Base-by-base conservation (phyloP, 2,888 invertebrate species). In the Parasteatoda lunata region DNA sequence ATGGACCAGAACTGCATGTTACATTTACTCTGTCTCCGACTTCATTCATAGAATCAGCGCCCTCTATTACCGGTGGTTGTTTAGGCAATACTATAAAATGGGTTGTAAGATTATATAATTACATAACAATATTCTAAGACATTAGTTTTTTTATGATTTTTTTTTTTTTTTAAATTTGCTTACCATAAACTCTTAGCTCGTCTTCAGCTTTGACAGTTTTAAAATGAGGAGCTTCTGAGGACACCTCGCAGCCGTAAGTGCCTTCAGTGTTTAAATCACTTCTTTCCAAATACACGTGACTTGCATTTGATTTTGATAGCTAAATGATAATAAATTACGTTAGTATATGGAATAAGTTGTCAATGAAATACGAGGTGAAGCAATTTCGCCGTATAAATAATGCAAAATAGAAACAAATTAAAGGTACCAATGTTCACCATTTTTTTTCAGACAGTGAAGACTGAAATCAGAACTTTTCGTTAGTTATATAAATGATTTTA, bases 241-340 rank as follows among this genome's bases (percentile, higher is more conserved):
- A 89, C 4, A 89, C 88, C 72, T 89, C 89, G 47, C 89, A 89
- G 13, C 80, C 88, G 72, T 88, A 89, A 0, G 89, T 89, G 7
- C 89, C 89, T 75, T 89, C 89, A 13, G 89, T 89, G 64, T 89
- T 89, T n/a, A 89, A 72, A 76, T 89, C 89, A 59, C 88, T 89
- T 51, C 86, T 77, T 52, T 85, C 54, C 13, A 89, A 70, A 48
- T 71, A 89, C 7, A 89, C 89, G 78, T 89, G 89, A n/a, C 89
- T 89, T 45, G 86, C 77, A 84, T 89, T 89, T 15, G 89, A 89
- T 65, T 77, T 83, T 8, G 76, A 77, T 5, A 84, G 59, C 88
- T 88, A 51, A n/a, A 79, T 15, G n/a, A 54, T 9, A 75, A 75
- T 75, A 13, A 48, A 30, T 30, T 30, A 30, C 30, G 0, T 30